Evolutionary conservation across 2,888 invertebrate genomes (phyloP).

Genomic region (Oscheius sp.): DNA sequence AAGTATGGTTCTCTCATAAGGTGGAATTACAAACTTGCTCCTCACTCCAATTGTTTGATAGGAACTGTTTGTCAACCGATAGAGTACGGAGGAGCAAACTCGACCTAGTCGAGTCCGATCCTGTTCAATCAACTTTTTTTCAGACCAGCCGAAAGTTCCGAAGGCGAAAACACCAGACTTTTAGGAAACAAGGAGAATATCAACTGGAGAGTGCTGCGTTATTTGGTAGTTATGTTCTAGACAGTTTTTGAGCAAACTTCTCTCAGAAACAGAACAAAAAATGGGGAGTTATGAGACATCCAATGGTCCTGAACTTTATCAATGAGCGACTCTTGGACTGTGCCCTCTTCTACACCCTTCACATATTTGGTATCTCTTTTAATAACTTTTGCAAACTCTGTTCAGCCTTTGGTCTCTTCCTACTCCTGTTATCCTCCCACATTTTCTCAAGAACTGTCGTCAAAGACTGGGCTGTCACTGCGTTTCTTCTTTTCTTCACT

Average conservation of each 20-base stretch:
- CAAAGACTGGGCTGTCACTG: constrained; percentile 52
- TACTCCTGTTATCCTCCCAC: constrained; percentile 70
- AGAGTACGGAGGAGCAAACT: no score
- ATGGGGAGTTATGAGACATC: constrained; percentile 70
- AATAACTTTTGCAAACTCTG: constrained; percentile 33
- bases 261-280: constrained; percentile 57
- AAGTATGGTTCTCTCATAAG: constrained; percentile 1
- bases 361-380: constrained; percentile 46
- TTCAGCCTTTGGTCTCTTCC: constrained; percentile 64
- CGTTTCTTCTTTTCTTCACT: constrained; percentile 60
- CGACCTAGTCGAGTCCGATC: no score
- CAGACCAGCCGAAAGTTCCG: constrained; percentile 1
- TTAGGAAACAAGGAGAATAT: constrained; percentile 15
- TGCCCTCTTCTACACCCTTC: constrained; percentile 62
- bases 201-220: constrained; percentile 27
- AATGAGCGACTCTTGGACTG: constrained; percentile 63
- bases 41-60: no score
- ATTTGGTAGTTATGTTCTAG: constrained; percentile 5
- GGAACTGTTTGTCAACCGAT: no score
- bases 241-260: background rate
- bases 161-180: constrained; percentile 7
- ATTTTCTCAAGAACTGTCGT: constrained; percentile 50
- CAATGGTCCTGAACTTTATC: constrained; percentile 66
- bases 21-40: no score
- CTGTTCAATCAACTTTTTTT: background rate